These are phyloP conservation scores for Columba livia DNA, from an alignment of 2,113 vertebrate species.

Conservation along the genomic window DNA sequence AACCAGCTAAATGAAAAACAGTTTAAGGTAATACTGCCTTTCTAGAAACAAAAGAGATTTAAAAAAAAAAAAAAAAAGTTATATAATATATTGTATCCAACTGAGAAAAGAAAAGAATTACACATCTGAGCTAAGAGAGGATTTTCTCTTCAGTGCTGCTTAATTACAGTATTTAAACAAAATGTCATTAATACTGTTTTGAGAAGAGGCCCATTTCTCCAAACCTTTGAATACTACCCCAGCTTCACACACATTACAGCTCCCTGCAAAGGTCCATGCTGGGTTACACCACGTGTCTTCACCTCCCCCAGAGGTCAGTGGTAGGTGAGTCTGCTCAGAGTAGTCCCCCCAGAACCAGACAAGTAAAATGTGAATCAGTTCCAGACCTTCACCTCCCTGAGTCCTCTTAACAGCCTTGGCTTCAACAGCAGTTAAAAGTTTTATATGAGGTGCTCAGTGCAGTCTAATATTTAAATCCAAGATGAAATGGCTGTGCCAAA, in stretches of 20 bases:
- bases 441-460: background rate
- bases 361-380: background rate
- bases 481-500: background rate
- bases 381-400: background rate
- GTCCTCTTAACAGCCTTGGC: background rate
- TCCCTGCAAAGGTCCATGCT: rapidly evolving
- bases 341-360: rapidly evolving
- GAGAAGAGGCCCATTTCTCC: background rate
- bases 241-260: rapidly evolving
- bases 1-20: background rate
- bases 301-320: background rate
- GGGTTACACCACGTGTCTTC: too few relatives aligned
- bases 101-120: background rate
- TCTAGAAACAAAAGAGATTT: background rate
- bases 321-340: background rate
- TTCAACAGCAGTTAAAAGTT: background rate
- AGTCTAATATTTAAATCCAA: background rate
- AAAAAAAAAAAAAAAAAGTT: background rate
- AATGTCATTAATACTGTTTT: background rate
- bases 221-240: background rate
- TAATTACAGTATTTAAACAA: background rate
- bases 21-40: background rate
- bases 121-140: background rate
- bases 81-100: rapidly evolving
- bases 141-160: background rate